Base-by-base conservation (phyloP, 2,797 vertebrate species). In the Karalla daura region DNA sequence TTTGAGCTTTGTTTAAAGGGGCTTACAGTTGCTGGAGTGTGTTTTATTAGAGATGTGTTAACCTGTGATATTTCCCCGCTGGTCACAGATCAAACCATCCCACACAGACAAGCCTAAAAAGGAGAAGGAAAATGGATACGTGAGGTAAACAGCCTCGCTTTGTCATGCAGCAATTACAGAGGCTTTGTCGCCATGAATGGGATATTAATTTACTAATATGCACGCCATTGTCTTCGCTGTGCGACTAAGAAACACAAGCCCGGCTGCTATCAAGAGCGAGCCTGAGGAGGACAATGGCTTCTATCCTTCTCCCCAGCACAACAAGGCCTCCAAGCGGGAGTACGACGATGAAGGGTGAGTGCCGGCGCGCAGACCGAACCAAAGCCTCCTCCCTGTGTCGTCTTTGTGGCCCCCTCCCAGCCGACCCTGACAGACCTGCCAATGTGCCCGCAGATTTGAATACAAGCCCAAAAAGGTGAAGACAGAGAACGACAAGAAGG, bases 121-220 rank as follows among this genome's bases (percentile, higher is more conserved):
- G 71, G 95, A 97, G 86, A 97, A 96, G 68, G 96, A 98, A 92
- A 98, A 98, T 87, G 96, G 96, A 52, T 97, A 96, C 81, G 92
- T 95, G 47, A 96, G 96, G 96, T 98, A 94, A 82, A 63, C 2
- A 32, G 14, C 18, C 23, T 39, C 1, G 7, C 37, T 58, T 28
- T 68, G 6, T 49, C 24, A 9, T 40, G 3, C 45, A 50, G 1
- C 40, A 28, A 45, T 44, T 5, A 35, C 32, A 20, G 52, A 47
- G n/a, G 40, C 21, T 28, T 39, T 1, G 3, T 58, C 27, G 3
- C 33, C 7, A 40, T 44, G 40, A 23, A 25, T 25, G n/a, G 4
- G 1, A 21, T 54, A 6, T 53, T 45, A 15, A 12, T 60, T 63
- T 55, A 35, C 33, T 66, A 69, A 64, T 39, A 32, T 39, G 7